Percentiles rank a stretch among this genome's conserved stretches.
Conservation (phyloP, 2,797 vertebrate genomes). For the Thripadectes ignobilis region DNA sequence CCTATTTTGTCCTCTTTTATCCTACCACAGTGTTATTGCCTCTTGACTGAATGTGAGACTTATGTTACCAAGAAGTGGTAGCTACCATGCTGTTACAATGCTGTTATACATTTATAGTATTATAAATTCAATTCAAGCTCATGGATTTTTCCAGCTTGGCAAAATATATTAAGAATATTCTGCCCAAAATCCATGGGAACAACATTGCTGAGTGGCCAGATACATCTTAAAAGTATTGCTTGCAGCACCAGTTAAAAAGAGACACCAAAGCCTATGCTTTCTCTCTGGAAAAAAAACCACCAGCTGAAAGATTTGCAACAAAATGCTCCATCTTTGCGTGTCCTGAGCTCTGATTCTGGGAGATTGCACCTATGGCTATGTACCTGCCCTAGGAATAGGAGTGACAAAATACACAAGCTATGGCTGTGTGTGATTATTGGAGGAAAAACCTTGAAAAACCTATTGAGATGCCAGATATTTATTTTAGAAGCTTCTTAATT, state of each 20-base stretch:
- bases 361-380: neutral
- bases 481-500: neutral
- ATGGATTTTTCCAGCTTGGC: neutral
- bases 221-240: neutral
- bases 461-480: neutral
- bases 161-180: neutral
- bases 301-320: neutral
- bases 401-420: neutral
- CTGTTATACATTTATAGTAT: neutral
- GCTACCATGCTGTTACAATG: too few relatives aligned
- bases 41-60: neutral
- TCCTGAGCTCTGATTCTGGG: neutral
- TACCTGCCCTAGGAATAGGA: neutral
- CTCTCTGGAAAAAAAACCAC: neutral
- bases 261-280: neutral
- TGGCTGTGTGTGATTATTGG: neutral
- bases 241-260: neutral
- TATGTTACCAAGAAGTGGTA: neutral
- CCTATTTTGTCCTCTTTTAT: neutral
- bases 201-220: neutral
- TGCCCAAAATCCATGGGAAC: neutral
- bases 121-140: neutral
- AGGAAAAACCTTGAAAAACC: neutral
- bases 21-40: neutral
- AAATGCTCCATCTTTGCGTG: neutral